Evolutionary conservation across 2,888 invertebrate species (phyloP).

Genomic region (Celastrina argiolus): DNA sequence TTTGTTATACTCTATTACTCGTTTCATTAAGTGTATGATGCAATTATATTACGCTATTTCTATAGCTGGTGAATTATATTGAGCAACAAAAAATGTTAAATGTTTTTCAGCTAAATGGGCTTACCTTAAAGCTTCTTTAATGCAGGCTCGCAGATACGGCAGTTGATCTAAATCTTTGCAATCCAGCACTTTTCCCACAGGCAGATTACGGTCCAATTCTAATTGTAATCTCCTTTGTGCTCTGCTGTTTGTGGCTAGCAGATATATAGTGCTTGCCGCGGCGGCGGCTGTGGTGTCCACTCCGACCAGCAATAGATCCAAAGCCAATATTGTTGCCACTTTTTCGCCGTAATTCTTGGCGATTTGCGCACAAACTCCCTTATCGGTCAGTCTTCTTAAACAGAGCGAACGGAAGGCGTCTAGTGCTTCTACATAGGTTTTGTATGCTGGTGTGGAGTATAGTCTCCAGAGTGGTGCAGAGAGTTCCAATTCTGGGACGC

Average conservation of each 20-base stretch:
- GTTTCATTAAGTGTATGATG: not conserved
- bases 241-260: conserved; percentile 83
- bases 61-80: too few relatives aligned
- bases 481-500: conserved; percentile 85
- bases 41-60: not conserved
- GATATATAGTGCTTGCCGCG: conserved; percentile 85
- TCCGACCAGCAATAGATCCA: conserved; percentile 88
- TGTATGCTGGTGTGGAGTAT: conserved; percentile 83
- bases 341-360: conserved; percentile 57
- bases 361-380: conserved; percentile 66
- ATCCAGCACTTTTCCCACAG: conserved; percentile 74
- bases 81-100: not conserved
- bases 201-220: conserved; percentile 79
- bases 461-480: conserved; percentile 86
- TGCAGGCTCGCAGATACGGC: conserved; percentile 85
- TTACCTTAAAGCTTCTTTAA: conserved; percentile 86
- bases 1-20: not conserved
- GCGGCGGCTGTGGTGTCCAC: conserved; percentile 90
- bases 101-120: conserved; percentile 25
- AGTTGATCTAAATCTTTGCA: conserved; percentile 80
- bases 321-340: conserved; percentile 82
- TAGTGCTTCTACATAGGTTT: conserved; percentile 82
- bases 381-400: conserved; percentile 62
- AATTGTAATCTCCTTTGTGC: conserved; percentile 81
- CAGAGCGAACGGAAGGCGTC: conserved; percentile 83